Base-by-base conservation (phyloP, 1,140 invertebrate species). In the Bursaphelenchus mucronatus region DNA sequence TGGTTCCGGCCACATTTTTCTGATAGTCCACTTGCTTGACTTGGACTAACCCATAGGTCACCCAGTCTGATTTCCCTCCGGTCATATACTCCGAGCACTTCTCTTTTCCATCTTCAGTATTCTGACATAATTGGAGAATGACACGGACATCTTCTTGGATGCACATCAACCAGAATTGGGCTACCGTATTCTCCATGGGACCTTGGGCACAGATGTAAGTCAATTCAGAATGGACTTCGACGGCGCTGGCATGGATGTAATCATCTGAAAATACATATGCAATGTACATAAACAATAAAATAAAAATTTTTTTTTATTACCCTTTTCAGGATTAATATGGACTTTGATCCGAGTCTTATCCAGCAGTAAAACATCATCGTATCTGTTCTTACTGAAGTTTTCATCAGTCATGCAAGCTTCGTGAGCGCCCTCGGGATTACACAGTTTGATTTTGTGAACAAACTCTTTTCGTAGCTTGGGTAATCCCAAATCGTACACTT, bases 291-390 rank as follows among this genome's bases (percentile, higher is more conserved):
- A 21, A 39, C 44, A 10, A 66, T 58, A 57, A 71, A 71, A 49
- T 13, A 57, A 17, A 9, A 9, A 70, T 52, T 66, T 13, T 61
- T 40, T 49, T 19, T 19, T 2, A 44, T 66, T 67, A 10, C 63
- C 64, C n/a, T 40, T 53, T 13, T 71, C 68, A 7, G 73, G 21
- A 62, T 59, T 76, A 45, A 39, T 73, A 17, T 59, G 70, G 13
- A 71, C 11, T 43, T 67, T 64, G 41, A 71, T 71, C 13, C 70
- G 66, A 1, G 70, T 70, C n/a, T 73, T 46, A 59, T 71, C 70
- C 43, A 74, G 21, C 13, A 71, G 66, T 0, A 40, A 15, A 3
- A 71, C 68, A 45, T 71, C 71, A 40, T 74, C 70, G 46, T 72
- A 72, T 21, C 70, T 71, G 52, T 72, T 72, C 54, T 70, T 72